A percentile compares a stretch with the other conserved stretches of the same genome.
These are phyloP conservation scores for Drosophila borealis DNA, from an alignment of 2,888 invertebrate species.

Conservation along the genomic window DNA sequence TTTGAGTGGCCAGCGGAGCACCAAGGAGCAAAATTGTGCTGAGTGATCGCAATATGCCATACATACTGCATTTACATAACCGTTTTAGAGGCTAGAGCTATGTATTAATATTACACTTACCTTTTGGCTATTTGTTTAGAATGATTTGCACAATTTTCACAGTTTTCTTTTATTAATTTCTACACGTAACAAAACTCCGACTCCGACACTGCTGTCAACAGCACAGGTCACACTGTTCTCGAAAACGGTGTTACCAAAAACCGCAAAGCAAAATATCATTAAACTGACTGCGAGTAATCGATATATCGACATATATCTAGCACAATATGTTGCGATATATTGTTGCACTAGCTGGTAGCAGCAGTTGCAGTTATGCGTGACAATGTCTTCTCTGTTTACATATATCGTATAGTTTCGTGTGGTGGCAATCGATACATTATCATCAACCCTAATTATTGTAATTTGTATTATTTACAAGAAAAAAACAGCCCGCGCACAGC, in stretches of 20 bases:
- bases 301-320: constrained; percentile 6
- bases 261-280: constrained; percentile 1
- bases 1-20: constrained; percentile 61
- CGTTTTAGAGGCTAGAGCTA: background rate
- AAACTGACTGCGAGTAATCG: background rate
- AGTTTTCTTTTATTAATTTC: constrained; percentile 38
- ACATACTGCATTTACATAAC: constrained; percentile 25
- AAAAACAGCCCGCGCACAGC: constrained; percentile 21
- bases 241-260: constrained; percentile 37
- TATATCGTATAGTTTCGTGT: background rate
- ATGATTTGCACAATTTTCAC: constrained; percentile 67
- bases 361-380: constrained; percentile 7
- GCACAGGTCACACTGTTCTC: constrained; percentile 52
- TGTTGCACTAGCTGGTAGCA: background rate
- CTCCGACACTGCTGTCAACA: constrained; percentile 57
- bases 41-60: constrained; percentile 9
- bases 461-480: constrained; percentile 25
- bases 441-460: constrained; percentile 28
- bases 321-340: background rate
- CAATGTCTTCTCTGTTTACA: background rate
- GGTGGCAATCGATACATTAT: background rate
- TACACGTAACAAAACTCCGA: constrained; percentile 70
- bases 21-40: constrained; percentile 33
- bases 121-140: constrained; percentile 44
- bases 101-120: constrained; percentile 52